These are phyloP conservation scores for Seriola quinqueradiata DNA, from an alignment of 2,113 vertebrate genomes.

Conservation along the genomic window DNA sequence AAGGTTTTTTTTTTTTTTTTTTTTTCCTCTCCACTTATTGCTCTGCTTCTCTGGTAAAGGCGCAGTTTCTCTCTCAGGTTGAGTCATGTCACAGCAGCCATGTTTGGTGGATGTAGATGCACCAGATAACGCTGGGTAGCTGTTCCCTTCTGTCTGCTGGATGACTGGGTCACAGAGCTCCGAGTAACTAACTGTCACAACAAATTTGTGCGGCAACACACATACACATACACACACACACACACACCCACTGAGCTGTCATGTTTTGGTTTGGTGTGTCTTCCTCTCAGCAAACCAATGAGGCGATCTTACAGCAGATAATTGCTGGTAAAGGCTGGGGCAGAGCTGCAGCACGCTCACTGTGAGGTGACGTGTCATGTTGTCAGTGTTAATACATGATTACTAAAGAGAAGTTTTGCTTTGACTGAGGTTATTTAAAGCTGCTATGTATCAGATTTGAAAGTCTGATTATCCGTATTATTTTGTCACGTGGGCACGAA, in stretches of 20 bases:
- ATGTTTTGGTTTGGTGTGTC: neutral
- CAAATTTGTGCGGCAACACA: slow-evolving; percentile 7
- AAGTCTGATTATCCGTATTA: too few relatives aligned
- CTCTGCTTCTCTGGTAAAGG: neutral
- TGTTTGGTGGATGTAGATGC: neutral
- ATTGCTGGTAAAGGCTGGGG: neutral
- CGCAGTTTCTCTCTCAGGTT: neutral
- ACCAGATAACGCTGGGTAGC: neutral
- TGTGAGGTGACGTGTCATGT: neutral
- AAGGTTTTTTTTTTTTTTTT: neutral
- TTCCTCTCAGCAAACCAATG: neutral
- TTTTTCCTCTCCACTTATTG: neutral
- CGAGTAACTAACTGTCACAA: slow-evolving; percentile 39
- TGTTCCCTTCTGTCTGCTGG: slow-evolving; percentile 17
- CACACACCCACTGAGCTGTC: neutral
- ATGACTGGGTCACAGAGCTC: slow-evolving; percentile 31
- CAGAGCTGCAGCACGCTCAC: neutral
- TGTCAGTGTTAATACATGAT: too few relatives aligned
- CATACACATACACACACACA: neutral
- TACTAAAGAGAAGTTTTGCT: too few relatives aligned
- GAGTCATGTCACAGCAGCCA: slow-evolving; percentile 6
- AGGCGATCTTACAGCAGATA: neutral
- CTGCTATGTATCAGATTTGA: too few relatives aligned
- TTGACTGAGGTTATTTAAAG: too few relatives aligned
- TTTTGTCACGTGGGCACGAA: too few relatives aligned